These are phyloP conservation scores for Scarus forsteni DNA, from an alignment of 2,797 vertebrate genomes.

Conservation along the genomic window DNA sequence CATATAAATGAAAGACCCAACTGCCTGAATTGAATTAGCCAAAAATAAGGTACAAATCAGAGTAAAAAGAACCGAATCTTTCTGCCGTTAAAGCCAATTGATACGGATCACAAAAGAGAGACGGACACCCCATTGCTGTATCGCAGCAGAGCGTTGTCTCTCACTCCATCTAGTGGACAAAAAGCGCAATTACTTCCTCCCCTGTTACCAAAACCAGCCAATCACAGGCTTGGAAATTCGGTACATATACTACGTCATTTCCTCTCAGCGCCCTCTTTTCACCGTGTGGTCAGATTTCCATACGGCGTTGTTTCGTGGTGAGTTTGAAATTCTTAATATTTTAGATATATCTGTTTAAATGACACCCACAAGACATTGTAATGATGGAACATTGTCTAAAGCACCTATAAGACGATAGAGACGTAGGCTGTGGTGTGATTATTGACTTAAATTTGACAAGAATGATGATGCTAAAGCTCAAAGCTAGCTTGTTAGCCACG, in stretches of 20 bases:
- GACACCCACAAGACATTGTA: fast-evolving
- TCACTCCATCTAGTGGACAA: slow-evolving; percentile 25
- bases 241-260: slow-evolving; percentile 76
- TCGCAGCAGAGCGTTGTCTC: too few relatives aligned
- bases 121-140: too few relatives aligned
- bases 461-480: slow-evolving; percentile 28
- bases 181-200: fast-evolving
- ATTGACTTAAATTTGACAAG: fast-evolving
- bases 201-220: slow-evolving; percentile 25
- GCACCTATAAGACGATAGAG: fast-evolving
- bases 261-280: slow-evolving; percentile 76
- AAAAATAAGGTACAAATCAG: too few relatives aligned
- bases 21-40: too few relatives aligned
- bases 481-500: slow-evolving; percentile 55
- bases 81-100: too few relatives aligned
- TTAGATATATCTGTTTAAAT: fast-evolving
- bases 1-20: too few relatives aligned
- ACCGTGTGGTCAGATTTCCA: slow-evolving; percentile 83
- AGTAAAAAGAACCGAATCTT: too few relatives aligned
- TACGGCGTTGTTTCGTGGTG: slow-evolving; percentile 91
- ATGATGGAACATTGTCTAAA: fast-evolving
- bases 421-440: fast-evolving
- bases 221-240: slow-evolving; percentile 36
- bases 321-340: slow-evolving; percentile 40
- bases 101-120: too few relatives aligned